Evolutionary conservation across 2,888 invertebrate genomes (phyloP), one percentile per base, ranked within the genome.

Genomic region (Oscheius sp.): DNA sequence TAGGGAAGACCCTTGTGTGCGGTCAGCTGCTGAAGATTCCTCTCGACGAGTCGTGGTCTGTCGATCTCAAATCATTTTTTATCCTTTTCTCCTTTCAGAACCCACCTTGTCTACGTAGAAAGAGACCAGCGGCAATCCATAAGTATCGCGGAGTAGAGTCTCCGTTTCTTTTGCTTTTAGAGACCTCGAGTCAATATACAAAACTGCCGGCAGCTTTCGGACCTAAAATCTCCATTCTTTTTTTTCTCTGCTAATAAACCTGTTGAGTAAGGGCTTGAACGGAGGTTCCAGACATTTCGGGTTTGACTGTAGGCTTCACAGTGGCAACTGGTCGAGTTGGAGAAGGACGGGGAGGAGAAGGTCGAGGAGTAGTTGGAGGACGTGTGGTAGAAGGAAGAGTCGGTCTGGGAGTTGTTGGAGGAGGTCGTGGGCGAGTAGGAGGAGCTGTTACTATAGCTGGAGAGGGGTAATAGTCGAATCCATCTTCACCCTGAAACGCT

Each of bases 21-120:
- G 10, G 85, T 85, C 65, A 85, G 70, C 53, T 85, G 83, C 31
- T 82, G 78, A 10, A 85, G 73, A 69, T 84, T 80, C 39, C 75
- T 72, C 65, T 84, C 74, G 31, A 86, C 83, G 25, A 70, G 69
- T 15, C 76, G 75, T 31, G 84, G 80, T 12, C 79, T 72, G 33
- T 84, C 83, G 53, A 82, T 84, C 78, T 78, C n/a, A n/a, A 55
- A 25, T 68, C 57, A 25, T 5, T 33, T 3, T 1, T 17, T 45
- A 10, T 61, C 17, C 12, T 42, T 39, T 15, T 15, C 17, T n/a
- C 10, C 3, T 39, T 17, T 27, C n/a, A 12, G 33, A 8, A 8
- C 50, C 2, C n/a, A 80, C 78, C 75, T 85, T 85, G 68, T 85
- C 85, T 27, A 86, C 83, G 65, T 85, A 85, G 64, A 85, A 84